Evolutionary conservation across 2,888 invertebrate species (phyloP), one percentile per base, ranked within the genome.

Genomic region (Dorcus hopei): DNA sequence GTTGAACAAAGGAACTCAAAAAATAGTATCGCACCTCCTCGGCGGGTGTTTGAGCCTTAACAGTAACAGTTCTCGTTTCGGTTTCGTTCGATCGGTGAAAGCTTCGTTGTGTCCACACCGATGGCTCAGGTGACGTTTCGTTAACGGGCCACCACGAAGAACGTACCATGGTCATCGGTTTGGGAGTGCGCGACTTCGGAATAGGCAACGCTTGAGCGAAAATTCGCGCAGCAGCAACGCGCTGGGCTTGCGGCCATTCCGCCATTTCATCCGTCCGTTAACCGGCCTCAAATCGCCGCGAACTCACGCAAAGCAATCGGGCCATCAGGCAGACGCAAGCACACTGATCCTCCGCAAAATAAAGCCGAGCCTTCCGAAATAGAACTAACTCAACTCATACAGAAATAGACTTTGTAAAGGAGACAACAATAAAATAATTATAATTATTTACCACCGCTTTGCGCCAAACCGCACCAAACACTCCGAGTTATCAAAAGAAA

Each of bases 151-250:
- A 72, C 71, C 72, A 71, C 11, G 70, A 67, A 16, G 70, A 65
- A 66, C 74, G 70, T 48, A 75, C 70, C 57, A 75, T 68, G 54
- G 74, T 72, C 61, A 66, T 7, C 41, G 59, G 66, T 58, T 67
- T 62, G 26, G 26, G 26, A 33, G 26, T 33, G 26, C 26, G 26
- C 41, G 66, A 49, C 33, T 57, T 55, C n/a, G 49, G 40, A 9
- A 45, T 41, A 23, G 74, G 74, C 57, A 76, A 61, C 14, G 75
- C 76, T 58, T 73, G 70, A 40, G 73, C 72, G 64, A 79, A 82
- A 59, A 84, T 82, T 57, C 83, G 73, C 57, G 84, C 77, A 65
- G 83, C 79, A 61, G 83, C 82, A 69, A 74, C 78, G 58, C 81
- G 81, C 67, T 83, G 74, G 43, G 80, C 74, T 54, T 81, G 79